Base-by-base conservation (phyloP, 2,113 vertebrate genomes). In the Rallus limicola region DNA sequence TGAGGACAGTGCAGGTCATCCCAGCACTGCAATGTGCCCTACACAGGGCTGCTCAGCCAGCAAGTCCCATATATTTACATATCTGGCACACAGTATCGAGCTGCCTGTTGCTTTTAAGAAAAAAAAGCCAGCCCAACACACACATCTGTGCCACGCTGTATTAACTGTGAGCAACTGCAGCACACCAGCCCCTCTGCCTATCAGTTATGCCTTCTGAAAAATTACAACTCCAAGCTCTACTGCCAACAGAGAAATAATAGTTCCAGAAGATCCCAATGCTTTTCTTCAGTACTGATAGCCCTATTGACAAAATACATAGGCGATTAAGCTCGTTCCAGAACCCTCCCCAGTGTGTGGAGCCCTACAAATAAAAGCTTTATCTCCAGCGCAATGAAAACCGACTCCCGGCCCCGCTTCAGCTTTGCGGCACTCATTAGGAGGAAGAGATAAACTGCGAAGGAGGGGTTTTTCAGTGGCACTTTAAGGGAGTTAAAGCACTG, bases 301-400 rank as follows among this genome's bases (percentile, higher is more conserved):
- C 86, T 95, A 88, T 92, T 97, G 95, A 95, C 95, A 97, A 96
- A 97, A 97, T 28, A 95, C 9, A 1, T 31, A 3, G 65, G 1
- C 21, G 7, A 94, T 94, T 85, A 93, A 84, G 84, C 58, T 53
- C 9, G 50, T 87, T 95, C 74, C 82, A 83, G 85, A 97, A 34
- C 16, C 46, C 86, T 86, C 34, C 82, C 79, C 52, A 67, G 82
- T 1, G 14, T 17, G 36, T 64, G 1, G 55, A 93, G 77, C 28
- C 62, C 82, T 36, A 72, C 91, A 89, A 90, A 94, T 82, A 97
- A 93, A 90, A 92, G 76, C 80, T 88, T 84, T 91, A 92, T 95
- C 94, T 95, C 68, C 58, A 77, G 40, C 74, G 34, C 75, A 6
- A 70, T 87, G 80, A 76, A 95, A 90, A 58, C 72, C 15, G 46